Evolutionary conservation across 64 coral and sea anemone species (phyloP), one percentile per base, ranked within the genome.

Genomic region (Montipora efflorescens): DNA sequence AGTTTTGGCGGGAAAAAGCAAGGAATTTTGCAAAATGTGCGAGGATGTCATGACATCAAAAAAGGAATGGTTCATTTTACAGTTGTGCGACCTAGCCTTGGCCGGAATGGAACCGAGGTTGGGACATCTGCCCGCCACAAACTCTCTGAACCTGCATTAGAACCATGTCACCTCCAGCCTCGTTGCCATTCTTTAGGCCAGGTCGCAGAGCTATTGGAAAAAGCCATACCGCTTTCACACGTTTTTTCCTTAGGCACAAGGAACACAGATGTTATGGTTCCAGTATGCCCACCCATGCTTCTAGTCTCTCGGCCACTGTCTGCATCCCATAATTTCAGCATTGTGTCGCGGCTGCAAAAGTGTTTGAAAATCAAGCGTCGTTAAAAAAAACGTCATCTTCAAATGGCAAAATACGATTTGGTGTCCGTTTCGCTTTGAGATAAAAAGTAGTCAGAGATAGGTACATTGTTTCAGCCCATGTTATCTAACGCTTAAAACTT

Each of bases 241-340:
- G 73, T 92, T 2, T 76, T 89, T 75, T 76, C 67, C 76, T 92
- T 76, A 61, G 96, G 96, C 59, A 99, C 50, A 19, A 99, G 75
- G 11, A 90, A 77, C 2, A 96, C 98, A 66, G 98, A 96, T 43
- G 98, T 99, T 82, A 99, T 90, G 75, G 88, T 92, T 46, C 98
- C 98, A 64, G 98, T 96, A 80, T 99, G 98, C 13, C 98, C 98
- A 16, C 98, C 98, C 84, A 99, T 92, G 52, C 98, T 99, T 22
- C 92, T 95, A 47, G 96, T 15, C 47, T 99, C 98, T 59, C 79
- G 28, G 8, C 98, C 98, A 58, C 92, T 94, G 48, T 99, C 92
- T 19, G 92, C 90, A 87, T 99, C 89, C 98, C 98, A 99, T 59
- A 99, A 79, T 68, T 99, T 99, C 1, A 99, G 75, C 95, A 96